These are phyloP conservation scores for Drosophila seclusa DNA, from an alignment of 2,888 invertebrate species.

Conservation along the genomic window DNA sequence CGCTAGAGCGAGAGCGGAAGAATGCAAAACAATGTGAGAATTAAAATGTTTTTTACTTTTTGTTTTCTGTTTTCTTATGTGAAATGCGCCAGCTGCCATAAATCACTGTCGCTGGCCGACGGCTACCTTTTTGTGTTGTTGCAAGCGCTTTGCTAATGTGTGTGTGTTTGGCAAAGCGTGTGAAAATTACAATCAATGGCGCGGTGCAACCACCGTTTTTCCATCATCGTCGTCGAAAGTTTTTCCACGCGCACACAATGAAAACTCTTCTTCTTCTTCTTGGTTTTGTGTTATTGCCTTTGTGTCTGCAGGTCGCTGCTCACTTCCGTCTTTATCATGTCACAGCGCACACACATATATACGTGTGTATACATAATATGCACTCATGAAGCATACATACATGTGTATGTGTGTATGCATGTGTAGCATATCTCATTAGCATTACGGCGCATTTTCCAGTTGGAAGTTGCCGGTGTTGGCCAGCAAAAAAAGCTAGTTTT, in stretches of 20 bases:
- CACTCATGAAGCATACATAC: neutral
- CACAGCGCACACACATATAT: constrained; percentile 16
- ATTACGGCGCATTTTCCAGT: constrained; percentile 69
- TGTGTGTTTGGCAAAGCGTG: constrained; percentile 56
- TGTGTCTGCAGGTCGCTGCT: constrained; percentile 61
- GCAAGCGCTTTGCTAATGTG: neutral
- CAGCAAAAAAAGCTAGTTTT: neutral
- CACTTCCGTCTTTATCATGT: constrained; percentile 68
- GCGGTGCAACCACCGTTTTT: constrained; percentile 57
- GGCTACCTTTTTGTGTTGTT: constrained; percentile 35
- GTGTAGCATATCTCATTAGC: constrained; percentile 61
- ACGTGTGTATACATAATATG: neutral
- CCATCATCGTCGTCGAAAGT: constrained; percentile 44
- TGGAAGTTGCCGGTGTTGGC: constrained; percentile 43
- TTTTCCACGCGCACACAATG: constrained; percentile 43
- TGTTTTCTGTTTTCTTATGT: constrained; percentile 16
- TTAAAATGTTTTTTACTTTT: constrained; percentile 26
- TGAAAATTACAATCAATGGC: constrained; percentile 70
- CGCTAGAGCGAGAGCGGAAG: constrained; percentile 42
- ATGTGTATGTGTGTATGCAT: constrained; percentile 7
- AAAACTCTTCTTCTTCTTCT: constrained; percentile 14
- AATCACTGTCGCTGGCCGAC: constrained; percentile 53
- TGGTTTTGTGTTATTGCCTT: constrained; percentile 54
- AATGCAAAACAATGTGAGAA: constrained; percentile 43
- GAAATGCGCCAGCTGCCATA: constrained; percentile 55